Evolutionary conservation across 2,888 invertebrate genomes (phyloP).

Genomic region (Harpagoxenus sublaevis): DNA sequence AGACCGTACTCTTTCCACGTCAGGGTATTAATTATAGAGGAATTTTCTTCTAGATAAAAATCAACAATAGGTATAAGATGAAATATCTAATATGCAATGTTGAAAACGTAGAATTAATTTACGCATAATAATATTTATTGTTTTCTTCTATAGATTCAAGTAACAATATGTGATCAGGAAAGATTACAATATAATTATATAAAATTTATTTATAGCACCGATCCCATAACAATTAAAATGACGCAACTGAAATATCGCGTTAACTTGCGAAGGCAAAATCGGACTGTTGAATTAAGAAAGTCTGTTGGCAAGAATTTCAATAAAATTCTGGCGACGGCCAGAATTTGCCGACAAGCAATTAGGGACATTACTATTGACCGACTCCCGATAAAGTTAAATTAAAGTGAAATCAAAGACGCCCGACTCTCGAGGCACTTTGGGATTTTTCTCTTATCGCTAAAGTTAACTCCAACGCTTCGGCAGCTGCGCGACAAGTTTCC

Average conservation of each 20-base stretch:
- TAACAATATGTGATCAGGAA: neutral
- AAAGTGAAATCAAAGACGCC: constrained; percentile 80
- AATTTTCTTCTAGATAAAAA: constrained; percentile 3
- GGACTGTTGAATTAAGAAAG: constrained; percentile 69
- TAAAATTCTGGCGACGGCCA: constrained; percentile 62
- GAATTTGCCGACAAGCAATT: constrained; percentile 80
- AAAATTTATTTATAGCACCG: neutral
- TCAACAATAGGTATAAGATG: neutral
- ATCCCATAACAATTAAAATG: neutral
- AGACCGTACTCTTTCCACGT: neutral
- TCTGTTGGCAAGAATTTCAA: constrained; percentile 72
- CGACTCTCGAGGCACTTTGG: constrained; percentile 11
- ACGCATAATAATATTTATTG: neutral
- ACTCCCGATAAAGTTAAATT: constrained; percentile 83
- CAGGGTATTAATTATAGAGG: neutral
- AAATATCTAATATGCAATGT: neutral
- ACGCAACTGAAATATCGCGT: constrained; percentile 62
- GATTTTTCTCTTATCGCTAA: constrained; percentile 56
- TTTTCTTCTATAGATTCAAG: neutral
- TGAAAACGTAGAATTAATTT: neutral
- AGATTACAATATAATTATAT: neutral
- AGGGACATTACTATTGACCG: constrained; percentile 83
- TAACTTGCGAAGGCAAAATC: constrained; percentile 21
- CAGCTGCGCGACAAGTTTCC: constrained; percentile 13
- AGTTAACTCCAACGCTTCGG: constrained; percentile 16